A percentile compares a stretch with the other conserved stretches of the same genome.
Conservation (phyloP, 2,797 vertebrate genomes). For the Austrolebias charrua region DNA sequence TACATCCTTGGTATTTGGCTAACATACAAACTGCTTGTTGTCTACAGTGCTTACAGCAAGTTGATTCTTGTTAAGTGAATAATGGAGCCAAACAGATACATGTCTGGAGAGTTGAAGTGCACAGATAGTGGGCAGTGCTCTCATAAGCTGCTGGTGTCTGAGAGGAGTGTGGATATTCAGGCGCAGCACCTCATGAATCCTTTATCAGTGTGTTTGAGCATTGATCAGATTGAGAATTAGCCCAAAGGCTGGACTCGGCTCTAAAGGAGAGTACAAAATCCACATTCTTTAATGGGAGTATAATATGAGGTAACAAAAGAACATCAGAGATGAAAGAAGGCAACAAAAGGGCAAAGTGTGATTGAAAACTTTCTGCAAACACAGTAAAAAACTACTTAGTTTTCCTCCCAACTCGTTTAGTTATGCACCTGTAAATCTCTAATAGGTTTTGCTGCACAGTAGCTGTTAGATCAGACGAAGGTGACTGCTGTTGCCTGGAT, state of each 20-base stretch:
- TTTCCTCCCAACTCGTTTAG: slow-evolving; percentile 9
- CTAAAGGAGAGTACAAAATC: slow-evolving; percentile 41
- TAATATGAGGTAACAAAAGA: slow-evolving; percentile 14
- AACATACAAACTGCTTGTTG: slow-evolving; percentile 30
- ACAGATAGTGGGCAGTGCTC: slow-evolving; percentile 31
- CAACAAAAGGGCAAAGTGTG: slow-evolving; percentile 17
- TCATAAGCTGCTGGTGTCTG: slow-evolving; percentile 46
- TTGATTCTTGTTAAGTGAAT: slow-evolving; percentile 56
- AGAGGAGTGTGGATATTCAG: slow-evolving; percentile 53
- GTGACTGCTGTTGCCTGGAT: slow-evolving; percentile 25
- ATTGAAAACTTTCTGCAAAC: slow-evolving; percentile 23
- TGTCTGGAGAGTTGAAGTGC: slow-evolving; percentile 52
- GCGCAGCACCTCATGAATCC: slow-evolving; percentile 68
- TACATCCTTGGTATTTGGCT: slow-evolving; percentile 25
- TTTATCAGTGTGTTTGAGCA: slow-evolving; percentile 68
- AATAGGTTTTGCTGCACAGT: slow-evolving; percentile 19
- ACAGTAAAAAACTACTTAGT: slow-evolving; percentile 5
- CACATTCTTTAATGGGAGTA: slow-evolving; percentile 40
- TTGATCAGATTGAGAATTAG: slow-evolving; percentile 67
- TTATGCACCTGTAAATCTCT: slow-evolving; percentile 21
- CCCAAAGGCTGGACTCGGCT: slow-evolving; percentile 55
- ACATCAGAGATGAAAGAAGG: slow-evolving; percentile 40
- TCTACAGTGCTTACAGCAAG: slow-evolving; percentile 41
- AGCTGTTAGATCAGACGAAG: slow-evolving; percentile 13
- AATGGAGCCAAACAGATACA: slow-evolving; percentile 50